Conservation (phyloP, 2,797 vertebrate species). For the Poecilia picta region DNA sequence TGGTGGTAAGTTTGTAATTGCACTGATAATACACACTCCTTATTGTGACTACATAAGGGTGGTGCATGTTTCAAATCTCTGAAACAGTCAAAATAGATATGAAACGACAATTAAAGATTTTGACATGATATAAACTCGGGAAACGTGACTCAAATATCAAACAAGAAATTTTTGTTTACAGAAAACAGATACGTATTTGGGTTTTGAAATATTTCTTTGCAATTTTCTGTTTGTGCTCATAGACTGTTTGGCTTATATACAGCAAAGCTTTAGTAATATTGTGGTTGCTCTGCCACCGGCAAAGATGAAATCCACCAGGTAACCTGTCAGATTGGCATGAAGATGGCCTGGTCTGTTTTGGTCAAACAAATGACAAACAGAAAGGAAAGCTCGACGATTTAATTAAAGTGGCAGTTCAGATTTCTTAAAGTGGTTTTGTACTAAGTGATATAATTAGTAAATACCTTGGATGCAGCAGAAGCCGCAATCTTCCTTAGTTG, state of each 20-base stretch:
- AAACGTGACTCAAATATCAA: not conserved
- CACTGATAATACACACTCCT: not conserved
- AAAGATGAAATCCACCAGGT: not conserved
- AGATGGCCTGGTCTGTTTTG: not conserved
- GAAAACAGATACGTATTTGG: not conserved
- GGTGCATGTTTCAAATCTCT: slow-evolving; percentile 20
- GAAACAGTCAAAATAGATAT: slow-evolving; percentile 2
- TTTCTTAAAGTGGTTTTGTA: not conserved
- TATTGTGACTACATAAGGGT: not conserved
- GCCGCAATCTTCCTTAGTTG: not conserved
- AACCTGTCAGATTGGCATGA: not conserved
- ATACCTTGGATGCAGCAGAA: not conserved
- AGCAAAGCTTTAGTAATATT: not conserved
- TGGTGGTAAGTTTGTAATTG: not conserved
- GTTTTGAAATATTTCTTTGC: not conserved
- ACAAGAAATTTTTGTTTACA: not conserved
- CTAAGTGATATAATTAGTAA: not conserved
- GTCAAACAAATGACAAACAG: not conserved
- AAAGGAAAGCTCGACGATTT: not conserved
- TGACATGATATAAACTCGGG: too few relatives aligned
- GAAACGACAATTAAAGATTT: not conserved
- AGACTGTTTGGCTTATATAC: not conserved
- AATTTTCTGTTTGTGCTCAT: not conserved
- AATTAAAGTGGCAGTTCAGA: not conserved
- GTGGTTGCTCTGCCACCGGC: not conserved